phyloP scores from a whole-genome alignment of 1,140 invertebrate genomes.

The Drosophila willistoni region DNA sequence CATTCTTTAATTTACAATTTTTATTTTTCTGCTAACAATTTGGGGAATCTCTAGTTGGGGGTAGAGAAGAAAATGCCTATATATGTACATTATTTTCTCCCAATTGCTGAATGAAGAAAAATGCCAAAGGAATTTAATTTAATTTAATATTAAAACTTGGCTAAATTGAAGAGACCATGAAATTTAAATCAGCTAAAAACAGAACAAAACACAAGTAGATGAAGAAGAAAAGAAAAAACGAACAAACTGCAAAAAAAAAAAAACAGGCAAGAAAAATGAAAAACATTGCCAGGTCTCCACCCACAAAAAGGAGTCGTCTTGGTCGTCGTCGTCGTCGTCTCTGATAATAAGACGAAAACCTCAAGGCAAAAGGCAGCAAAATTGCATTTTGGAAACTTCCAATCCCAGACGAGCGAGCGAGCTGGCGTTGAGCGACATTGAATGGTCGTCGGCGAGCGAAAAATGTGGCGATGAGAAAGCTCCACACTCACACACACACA shows the following conservation, averaged over 20 bases:
- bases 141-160: constrained; percentile 74
- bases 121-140: constrained; percentile 69
- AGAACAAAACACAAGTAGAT: neutral
- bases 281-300: constrained; percentile 52
- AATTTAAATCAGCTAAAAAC: constrained; percentile 71
- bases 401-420: constrained; percentile 69
- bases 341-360: constrained; percentile 68
- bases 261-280: constrained; percentile 23
- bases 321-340: constrained; percentile 2
- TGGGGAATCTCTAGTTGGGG: neutral
- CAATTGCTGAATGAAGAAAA: constrained; percentile 6
- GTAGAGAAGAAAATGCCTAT: neutral
- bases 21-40: neutral
- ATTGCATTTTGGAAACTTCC: constrained; percentile 81
- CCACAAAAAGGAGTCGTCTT: constrained; percentile 39
- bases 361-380: constrained; percentile 65
- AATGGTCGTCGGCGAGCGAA: constrained; percentile 42
- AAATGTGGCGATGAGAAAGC: constrained; percentile 65
- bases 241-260: constrained; percentile 25
- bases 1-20: neutral
- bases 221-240: constrained; percentile 32
- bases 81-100: neutral
- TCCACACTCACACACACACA: constrained; percentile 11
- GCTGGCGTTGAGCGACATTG: constrained; percentile 28
- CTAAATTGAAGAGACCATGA: constrained; percentile 75